Conservation (phyloP, 2,888 invertebrate genomes). For the Zhengitettix transpicula region DNA sequence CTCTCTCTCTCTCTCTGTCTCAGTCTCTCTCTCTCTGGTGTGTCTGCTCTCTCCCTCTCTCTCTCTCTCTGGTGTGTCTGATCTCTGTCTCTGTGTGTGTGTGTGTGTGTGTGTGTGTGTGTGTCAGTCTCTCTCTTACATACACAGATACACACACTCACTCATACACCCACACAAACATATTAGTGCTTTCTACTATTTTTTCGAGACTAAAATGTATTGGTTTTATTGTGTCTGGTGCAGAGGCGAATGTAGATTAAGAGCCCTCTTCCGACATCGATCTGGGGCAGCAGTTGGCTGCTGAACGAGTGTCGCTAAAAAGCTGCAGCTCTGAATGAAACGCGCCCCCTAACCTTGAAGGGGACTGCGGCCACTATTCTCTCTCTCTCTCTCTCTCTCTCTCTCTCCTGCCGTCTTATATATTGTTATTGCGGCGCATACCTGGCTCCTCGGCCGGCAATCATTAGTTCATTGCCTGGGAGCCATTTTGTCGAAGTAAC, state of each 20-base stretch:
- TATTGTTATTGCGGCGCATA: neutral
- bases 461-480: neutral
- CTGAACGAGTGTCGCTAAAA: no score
- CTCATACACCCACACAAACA: neutral
- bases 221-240: no score
- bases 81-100: neutral
- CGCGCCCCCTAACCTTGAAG: no score
- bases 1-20: neutral
- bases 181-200: no score
- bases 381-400: neutral
- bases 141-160: neutral
- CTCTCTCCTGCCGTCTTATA: neutral
- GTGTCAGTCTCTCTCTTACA: neutral
- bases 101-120: neutral
- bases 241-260: no score
- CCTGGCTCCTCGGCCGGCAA: neutral
- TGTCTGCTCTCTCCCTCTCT: neutral
- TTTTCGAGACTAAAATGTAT: no score
- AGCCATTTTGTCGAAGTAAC: neutral
- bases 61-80: neutral
- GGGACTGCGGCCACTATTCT: neutral
- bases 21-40: neutral
- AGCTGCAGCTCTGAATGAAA: no score
- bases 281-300: no score
- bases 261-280: no score